Percentiles rank a stretch among this genome's conserved stretches.
Evolutionary conservation across 1,140 invertebrate species (phyloP).

Genomic region (Calliphora vicina): DNA sequence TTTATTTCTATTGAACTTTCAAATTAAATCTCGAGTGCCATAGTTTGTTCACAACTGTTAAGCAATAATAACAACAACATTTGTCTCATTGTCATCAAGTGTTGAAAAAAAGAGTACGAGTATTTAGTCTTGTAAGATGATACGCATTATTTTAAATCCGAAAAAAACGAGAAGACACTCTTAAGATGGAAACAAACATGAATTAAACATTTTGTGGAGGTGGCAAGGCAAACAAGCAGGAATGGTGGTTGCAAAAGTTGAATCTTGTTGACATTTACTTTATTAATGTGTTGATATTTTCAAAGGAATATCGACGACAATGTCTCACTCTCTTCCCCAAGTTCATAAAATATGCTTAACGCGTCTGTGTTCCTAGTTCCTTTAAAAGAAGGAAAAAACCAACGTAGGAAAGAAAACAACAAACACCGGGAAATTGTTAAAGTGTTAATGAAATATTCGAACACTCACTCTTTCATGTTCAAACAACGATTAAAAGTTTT

Average conservation of each 20-base stretch:
- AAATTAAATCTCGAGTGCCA: too few relatives aligned
- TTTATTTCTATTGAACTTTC: too few relatives aligned
- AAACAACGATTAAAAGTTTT: not conserved
- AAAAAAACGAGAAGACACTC: not conserved
- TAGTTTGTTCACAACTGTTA: not conserved
- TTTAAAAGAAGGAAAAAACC: too few relatives aligned
- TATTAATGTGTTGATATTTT: constrained; percentile 7
- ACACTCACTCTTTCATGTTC: not conserved
- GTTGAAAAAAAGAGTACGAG: not conserved
- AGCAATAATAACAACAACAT: not conserved
- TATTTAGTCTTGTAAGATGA: constrained; percentile 14
- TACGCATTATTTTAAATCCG: not conserved
- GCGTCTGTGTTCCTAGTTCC: not conserved
- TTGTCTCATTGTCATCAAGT: not conserved
- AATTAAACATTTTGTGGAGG: not conserved
- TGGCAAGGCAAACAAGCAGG: not conserved
- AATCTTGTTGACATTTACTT: not conserved
- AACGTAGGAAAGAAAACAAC: not conserved
- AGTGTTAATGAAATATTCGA: constrained; percentile 14
- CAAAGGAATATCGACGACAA: constrained; percentile 4
- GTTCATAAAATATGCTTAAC: not conserved
- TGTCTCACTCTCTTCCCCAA: not conserved
- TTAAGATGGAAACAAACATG: not conserved
- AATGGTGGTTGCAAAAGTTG: not conserved
- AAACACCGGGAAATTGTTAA: not conserved